Evolutionary conservation across 2,797 vertebrate genomes (phyloP).

Genomic region (Myotis planiceps): DNA sequence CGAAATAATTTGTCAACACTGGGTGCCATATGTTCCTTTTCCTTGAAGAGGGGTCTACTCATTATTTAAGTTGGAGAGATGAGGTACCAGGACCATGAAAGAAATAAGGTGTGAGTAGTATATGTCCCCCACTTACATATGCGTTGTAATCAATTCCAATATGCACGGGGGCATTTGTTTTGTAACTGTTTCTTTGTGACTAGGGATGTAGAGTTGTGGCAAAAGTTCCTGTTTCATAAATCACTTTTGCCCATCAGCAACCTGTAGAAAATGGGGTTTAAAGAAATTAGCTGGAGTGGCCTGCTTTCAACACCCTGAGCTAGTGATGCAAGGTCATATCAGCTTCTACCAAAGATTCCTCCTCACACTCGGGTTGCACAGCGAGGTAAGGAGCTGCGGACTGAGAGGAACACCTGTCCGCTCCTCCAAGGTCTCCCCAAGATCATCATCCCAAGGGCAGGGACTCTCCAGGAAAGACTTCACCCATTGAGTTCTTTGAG

Average conservation of each 20-base stretch:
- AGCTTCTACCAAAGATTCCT: neutral
- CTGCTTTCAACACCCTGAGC: constrained; percentile 46
- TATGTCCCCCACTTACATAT: neutral
- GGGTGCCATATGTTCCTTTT: neutral
- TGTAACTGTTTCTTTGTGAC: constrained; percentile 40
- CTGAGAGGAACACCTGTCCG: neutral
- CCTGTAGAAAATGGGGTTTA: neutral
- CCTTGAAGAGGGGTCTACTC: neutral
- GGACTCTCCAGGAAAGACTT: neutral
- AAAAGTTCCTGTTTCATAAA: constrained; percentile 78
- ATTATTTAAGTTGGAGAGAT: neutral
- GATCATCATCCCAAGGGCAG: neutral
- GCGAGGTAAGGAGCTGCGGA: neutral
- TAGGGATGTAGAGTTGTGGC: neutral
- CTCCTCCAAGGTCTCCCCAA: neutral
- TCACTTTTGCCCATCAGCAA: constrained; percentile 21
- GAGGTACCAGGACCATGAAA: neutral
- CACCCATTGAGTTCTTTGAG: too few relatives aligned
- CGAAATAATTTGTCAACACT: neutral
- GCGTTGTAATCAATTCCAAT: neutral
- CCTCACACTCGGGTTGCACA: accelerated
- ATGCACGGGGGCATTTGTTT: neutral
- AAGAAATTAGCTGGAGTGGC: neutral
- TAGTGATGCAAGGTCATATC: neutral
- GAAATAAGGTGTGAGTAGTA: neutral